Base-by-base conservation (phyloP, 1,140 invertebrate species). In the Bombus confusus region DNA sequence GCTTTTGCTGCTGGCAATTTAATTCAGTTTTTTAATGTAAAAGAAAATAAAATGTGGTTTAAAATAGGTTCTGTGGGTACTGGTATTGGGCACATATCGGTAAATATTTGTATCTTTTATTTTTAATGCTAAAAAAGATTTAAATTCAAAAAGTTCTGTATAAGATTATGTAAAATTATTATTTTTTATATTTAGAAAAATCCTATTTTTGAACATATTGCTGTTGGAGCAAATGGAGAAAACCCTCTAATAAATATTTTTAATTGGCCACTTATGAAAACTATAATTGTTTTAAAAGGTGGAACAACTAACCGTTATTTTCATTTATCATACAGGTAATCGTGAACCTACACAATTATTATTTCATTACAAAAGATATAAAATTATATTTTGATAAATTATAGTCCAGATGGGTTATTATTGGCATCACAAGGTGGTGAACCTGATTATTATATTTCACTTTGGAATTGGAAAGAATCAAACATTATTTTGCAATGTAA, bases 401-500 rank as follows among this genome's bases (percentile, higher is more conserved):
- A 18, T 90, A 98, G 98, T 90, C 96, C 97, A 6, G 96, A 97
- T 90, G 98, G 98, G 2, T 96, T 97, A 71, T 93, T 98, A 62
- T 94, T 99, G 59, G 97, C 97, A 8, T 98, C 98, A 0, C 97
- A 98, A 92, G 98, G 97, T 6, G 97, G 97, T 28, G 96, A 97
- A 83, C 98, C 98, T 0, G 98, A 99, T 94, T 98, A 97, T 92
- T 96, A 97, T 91, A 95, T 99, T 37, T 98, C 98, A 0, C 96
- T 99, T 78, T 99, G 98, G 98, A 96, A 97, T 89, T 99, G 98
- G 98, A 96, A 97, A 91, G 95, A 96, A 18, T 96, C 97, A 73
- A 96, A 95, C 84, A 97, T 98, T 83, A 95, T 98, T 34, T 95
- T 98, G 25, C 96, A 97, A 73, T 97, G 96, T 5, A 98, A 98